Percentiles rank a stretch among this genome's conserved stretches.
Evolutionary conservation across 2,797 vertebrate species (phyloP).

Genomic region (Channallabes apus): DNA sequence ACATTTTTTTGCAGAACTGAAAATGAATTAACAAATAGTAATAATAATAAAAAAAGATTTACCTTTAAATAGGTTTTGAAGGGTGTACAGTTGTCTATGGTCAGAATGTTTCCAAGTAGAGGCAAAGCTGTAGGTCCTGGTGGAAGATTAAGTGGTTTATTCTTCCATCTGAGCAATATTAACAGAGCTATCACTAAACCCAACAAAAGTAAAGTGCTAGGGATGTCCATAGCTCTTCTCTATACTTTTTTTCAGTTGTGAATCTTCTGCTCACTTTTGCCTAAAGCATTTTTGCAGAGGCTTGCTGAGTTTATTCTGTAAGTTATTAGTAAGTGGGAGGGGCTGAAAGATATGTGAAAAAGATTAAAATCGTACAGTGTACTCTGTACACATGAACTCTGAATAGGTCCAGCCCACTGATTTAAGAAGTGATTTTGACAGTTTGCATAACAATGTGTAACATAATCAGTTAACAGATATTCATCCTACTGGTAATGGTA

Average conservation of each 20-base stretch:
- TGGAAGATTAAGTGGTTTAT: conserved; percentile 48
- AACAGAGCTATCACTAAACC: conserved; percentile 52
- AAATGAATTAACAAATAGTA: no score
- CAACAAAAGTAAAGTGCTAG: conserved; percentile 41
- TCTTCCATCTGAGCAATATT: conserved; percentile 53
- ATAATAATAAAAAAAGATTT: no score
- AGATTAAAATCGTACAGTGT: no score
- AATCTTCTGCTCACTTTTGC: neutral
- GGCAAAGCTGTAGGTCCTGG: conserved; percentile 68
- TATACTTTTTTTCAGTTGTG: neutral
- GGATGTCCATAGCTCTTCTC: conserved; percentile 48
- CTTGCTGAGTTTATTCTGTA: neutral
- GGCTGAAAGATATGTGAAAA: no score
- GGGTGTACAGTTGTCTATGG: conserved; percentile 61
- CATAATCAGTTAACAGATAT: no score
- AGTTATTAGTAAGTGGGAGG: no score
- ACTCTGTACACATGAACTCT: neutral
- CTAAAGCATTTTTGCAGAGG: neutral
- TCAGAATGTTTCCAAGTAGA: conserved; percentile 66
- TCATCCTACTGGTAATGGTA: neutral
- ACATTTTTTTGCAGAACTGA: no score
- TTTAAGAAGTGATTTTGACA: neutral
- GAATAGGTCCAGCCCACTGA: neutral
- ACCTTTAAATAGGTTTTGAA: conserved; percentile 68
- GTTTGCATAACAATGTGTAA: neutral